phyloP scores from a whole-genome alignment of 2,888 invertebrate genomes.

The Polyommatus iphigenia region DNA sequence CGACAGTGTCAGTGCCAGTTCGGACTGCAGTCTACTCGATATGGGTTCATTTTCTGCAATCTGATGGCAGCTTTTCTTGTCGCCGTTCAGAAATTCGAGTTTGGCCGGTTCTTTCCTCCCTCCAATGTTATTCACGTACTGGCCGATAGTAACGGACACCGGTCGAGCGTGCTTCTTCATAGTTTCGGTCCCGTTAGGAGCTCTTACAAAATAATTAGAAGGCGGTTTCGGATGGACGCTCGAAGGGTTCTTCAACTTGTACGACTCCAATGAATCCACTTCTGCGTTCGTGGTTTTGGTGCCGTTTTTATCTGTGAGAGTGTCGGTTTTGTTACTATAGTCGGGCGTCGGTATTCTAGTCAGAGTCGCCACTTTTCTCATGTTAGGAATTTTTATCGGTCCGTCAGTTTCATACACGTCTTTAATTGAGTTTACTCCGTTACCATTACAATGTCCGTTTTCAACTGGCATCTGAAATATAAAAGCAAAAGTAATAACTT shows the following conservation, averaged over 20 bases:
- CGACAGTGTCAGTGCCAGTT: constrained; percentile 86
- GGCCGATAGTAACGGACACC: constrained; percentile 86
- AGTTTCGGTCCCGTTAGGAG: constrained; percentile 76
- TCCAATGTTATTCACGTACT: constrained; percentile 81
- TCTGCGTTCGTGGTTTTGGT: constrained; percentile 82
- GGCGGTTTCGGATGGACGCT: constrained; percentile 84
- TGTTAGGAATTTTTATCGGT: constrained; percentile 51
- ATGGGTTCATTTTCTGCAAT: constrained; percentile 75
- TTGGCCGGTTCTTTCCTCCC: constrained; percentile 84
- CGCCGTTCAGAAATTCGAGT: constrained; percentile 83
- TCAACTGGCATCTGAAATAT: constrained; percentile 63
- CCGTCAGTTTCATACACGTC: constrained; percentile 49
- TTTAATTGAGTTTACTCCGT: constrained; percentile 55
- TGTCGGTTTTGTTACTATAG: constrained; percentile 57
- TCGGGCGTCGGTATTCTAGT: constrained; percentile 69
- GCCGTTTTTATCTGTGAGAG: constrained; percentile 46
- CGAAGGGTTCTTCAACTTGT: constrained; percentile 83
- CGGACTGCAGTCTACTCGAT: constrained; percentile 85
- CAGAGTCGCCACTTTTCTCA: constrained; percentile 61
- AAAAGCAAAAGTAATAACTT: constrained; percentile 1
- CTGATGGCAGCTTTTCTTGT: constrained; percentile 63
- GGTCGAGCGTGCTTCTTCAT: constrained; percentile 80
- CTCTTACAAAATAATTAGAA: constrained; percentile 83
- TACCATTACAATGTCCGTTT: constrained; percentile 63
- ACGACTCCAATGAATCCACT: constrained; percentile 88